Evolutionary conservation across 2,797 vertebrate genomes (phyloP), one percentile per base, ranked within the genome.

Genomic region (Erithacus rubecula): DNA sequence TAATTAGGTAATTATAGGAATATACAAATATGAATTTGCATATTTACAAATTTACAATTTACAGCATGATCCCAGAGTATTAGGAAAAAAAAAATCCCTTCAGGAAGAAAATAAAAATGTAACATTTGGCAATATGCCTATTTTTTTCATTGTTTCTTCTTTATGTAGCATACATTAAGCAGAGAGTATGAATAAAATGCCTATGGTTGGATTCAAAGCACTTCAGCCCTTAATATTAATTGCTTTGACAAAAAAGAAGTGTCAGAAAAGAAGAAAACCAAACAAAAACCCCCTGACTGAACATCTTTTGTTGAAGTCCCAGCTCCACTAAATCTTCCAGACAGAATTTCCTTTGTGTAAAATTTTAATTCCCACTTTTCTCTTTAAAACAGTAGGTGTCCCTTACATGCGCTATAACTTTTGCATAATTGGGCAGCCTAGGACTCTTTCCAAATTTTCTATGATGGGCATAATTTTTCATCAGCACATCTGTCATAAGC

Each of bases 301-400:
- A 94, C 85, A 93, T 58, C 83, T 96, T 97, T 97, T 97, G 75
- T 97, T 96, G 18, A 91, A 94, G 76, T 96, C 93, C 76, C 90
- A 96, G 70, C 85, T 87, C 74, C 79, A 95, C 96, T 98, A 97
- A 98, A 97, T 98, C 97, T 98, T 97, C 75, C 71, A 95, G 97
- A 97, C 97, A 98, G 89, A 92, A 82, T 39, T 96, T 97, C 91
- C 95, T 97, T 95, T 95, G 94, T 94, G 94, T 92, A 93, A 97
- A 97, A 98, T 97, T 97, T 97, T 96, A 97, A 97, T 97, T 97
- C 96, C 97, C 96, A 69, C 49, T 91, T 91, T 96, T 87, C 94
- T 82, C 72, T 97, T 98, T 98, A 98, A 97, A 98, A 92, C 97
- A 97, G 95, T 97, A 97, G 96, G 97, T 97, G 93, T 97, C 86